Conservation (phyloP, 2,888 invertebrate species). For the Patella ulyssiponensis region DNA sequence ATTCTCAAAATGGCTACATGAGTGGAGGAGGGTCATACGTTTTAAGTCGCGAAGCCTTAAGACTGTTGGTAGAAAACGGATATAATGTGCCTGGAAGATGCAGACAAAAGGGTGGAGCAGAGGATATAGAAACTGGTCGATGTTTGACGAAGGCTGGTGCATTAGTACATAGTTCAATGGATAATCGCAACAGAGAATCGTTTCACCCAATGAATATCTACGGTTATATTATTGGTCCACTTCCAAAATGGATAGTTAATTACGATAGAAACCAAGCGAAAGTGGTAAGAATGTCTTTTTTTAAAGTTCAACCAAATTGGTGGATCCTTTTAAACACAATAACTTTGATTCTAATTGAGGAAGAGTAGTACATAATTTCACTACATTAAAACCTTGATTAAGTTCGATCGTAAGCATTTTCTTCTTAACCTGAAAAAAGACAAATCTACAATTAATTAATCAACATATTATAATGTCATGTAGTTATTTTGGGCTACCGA, state of each 20-base stretch:
- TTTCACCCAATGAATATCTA: constrained; percentile 90
- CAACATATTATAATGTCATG: no score
- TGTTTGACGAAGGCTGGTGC: constrained; percentile 90
- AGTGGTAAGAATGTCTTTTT: constrained; percentile 32
- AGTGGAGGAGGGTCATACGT: constrained; percentile 80
- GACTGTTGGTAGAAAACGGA: constrained; percentile 82
- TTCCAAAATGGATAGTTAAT: constrained; percentile 41
- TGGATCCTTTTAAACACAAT: no score
- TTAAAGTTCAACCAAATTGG: no score
- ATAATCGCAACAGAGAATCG: constrained; percentile 84
- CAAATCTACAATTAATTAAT: no score
- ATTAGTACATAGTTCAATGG: constrained; percentile 87
- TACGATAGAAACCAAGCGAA: constrained; percentile 40
- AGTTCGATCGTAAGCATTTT: no score
- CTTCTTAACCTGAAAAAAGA: no score
- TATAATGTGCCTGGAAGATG: constrained; percentile 80
- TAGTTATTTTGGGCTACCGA: no score
- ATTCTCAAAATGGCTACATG: constrained; percentile 71
- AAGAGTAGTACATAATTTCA: no score
- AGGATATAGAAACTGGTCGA: constrained; percentile 93
- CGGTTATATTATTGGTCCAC: constrained; percentile 42
- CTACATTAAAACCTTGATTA: no score
- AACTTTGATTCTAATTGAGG: no score
- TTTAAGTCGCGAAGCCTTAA: constrained; percentile 84
- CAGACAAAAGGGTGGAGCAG: constrained; percentile 76